Evolutionary conservation across 2,113 vertebrate species (phyloP), one percentile per base, ranked within the genome.

Genomic region (Cephalophus harveyi): DNA sequence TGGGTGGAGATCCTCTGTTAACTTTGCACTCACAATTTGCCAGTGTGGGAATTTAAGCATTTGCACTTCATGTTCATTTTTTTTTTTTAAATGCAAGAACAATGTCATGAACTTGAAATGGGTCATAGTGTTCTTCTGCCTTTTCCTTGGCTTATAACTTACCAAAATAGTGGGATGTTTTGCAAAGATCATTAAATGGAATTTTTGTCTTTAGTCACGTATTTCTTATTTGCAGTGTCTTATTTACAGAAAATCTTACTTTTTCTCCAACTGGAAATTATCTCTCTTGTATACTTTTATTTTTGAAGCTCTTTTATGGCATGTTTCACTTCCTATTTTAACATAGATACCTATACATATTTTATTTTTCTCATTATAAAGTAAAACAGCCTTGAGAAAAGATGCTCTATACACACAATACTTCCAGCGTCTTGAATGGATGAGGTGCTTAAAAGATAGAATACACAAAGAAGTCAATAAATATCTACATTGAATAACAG

Each of bases 61-160:
- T 76, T 93, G 40, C 28, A n/a, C 83, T 89, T 94, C 60, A 88
- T 67, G 30, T 55, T 96, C 76, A 81, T 3, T 33, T 67, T 86
- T 76, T 93, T 88, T 88, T 87, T 79, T 36, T 15, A 48, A 83
- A 84, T 89, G 46, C n/a, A 89, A 59, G 33, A 90, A 92, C 79
- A 96, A 95, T 87, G 92, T 67, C 81, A 86, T 86, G 85, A 97
- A 92, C 96, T 97, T 95, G 90, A 95, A 94, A 59, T 60, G 30
- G 83, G 82, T 74, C 86, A 95, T 14, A 28, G 82, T 84, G 97
- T 96, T 86, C 91, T 94, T 91, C 76, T 3, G 0, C 36, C 33
- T 95, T 95, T 64, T 84, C 74, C 87, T 57, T 91, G 94, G 71
- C 55, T 89, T 92, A 28, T 89, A 89, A 94, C 82, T 95, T 64